These are phyloP conservation scores for Melikaiella ostensackeni DNA, from an alignment of 2,888 invertebrate genomes.

Conservation along the genomic window DNA sequence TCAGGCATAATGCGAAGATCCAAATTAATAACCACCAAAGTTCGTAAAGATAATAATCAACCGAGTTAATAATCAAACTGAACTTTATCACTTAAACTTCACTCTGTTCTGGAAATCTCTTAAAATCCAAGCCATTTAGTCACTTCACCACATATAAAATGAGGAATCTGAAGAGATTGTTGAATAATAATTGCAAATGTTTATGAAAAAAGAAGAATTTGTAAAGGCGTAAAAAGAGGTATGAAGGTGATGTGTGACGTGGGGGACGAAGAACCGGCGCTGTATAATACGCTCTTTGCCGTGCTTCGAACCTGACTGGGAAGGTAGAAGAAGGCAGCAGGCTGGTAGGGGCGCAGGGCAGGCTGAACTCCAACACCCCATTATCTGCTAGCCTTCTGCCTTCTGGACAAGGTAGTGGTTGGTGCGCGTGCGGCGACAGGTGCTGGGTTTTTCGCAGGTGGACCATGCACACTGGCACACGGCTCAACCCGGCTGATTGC, in stretches of 20 bases:
- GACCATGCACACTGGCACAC: conserved; percentile 61
- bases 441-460: conserved; percentile 70
- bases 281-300: not conserved
- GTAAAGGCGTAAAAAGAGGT: not conserved
- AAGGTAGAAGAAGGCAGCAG: not conserved
- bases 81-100: not conserved
- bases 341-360: conserved; percentile 38
- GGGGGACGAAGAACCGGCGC: not conserved
- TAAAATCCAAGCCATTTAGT: not conserved
- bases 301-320: conserved; percentile 11
- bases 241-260: conserved; percentile 14
- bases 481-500: conserved; percentile 30
- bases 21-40: not conserved
- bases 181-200: not conserved
- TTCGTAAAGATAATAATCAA: not conserved
- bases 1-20: too few species aligned
- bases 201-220: not conserved
- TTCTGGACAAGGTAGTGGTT: conserved; percentile 49
- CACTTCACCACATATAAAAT: not conserved
- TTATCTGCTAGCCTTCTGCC: conserved; percentile 45
- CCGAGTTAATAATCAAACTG: too few species aligned
- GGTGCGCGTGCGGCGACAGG: conserved; percentile 68
- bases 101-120: not conserved
- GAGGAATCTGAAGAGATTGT: not conserved
- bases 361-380: conserved; percentile 45